phyloP scores from a whole-genome alignment of 2,113 vertebrate species.

The Mormoops blainvillei region DNA sequence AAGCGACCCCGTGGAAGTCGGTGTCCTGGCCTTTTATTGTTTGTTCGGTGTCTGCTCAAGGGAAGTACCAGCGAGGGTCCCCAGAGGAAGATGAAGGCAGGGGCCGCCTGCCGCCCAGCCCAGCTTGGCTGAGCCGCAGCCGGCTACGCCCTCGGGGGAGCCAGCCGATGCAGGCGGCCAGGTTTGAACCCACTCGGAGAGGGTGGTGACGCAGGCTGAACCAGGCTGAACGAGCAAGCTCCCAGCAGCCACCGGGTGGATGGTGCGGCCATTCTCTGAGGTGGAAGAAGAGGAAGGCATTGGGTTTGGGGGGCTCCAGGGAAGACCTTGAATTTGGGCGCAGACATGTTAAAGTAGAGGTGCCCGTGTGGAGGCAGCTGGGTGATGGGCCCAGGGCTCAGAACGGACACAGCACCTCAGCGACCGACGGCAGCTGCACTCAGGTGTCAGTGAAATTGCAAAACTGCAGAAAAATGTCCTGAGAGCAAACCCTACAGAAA shows the following conservation, averaged over 20 bases:
- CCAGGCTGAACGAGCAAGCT: neutral
- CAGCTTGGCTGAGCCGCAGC: neutral
- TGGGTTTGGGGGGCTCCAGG: neutral
- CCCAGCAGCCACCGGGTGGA: rapidly evolving
- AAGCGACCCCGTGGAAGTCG: neutral
- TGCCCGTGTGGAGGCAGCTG: neutral
- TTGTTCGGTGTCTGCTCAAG: rapidly evolving
- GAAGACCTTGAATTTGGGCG: neutral
- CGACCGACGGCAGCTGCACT: rapidly evolving
- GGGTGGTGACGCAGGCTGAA: neutral
- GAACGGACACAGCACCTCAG: rapidly evolving
- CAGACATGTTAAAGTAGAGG: neutral
- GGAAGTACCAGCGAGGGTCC: neutral
- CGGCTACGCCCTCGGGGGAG: neutral
- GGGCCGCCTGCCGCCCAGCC: rapidly evolving
- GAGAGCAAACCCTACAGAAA: neutral
- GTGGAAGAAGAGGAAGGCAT: neutral
- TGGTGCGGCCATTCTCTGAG: neutral
- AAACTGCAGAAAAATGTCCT: neutral
- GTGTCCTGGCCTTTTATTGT: neutral
- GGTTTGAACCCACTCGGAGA: neutral
- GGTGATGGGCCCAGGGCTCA: neutral
- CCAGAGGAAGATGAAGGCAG: rapidly evolving
- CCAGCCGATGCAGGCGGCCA: neutral
- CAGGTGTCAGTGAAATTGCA: too few species aligned